These are phyloP conservation scores for Jacana jacana DNA, from an alignment of 2,113 vertebrate species.

Conservation along the genomic window DNA sequence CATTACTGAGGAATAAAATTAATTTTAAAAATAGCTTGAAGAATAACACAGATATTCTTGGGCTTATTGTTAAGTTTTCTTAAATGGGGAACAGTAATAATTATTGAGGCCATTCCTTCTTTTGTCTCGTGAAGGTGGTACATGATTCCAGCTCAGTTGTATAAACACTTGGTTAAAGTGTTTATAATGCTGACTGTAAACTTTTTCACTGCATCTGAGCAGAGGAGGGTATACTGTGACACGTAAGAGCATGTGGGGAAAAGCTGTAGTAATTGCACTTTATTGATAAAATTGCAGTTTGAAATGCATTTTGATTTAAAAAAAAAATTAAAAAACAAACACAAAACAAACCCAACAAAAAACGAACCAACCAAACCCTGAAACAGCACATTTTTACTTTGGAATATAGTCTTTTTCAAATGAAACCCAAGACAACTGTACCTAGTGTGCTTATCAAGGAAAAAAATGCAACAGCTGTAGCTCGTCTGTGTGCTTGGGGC, in stretches of 20 bases:
- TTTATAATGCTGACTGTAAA: neutral
- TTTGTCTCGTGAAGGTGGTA: neutral
- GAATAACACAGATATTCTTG: neutral
- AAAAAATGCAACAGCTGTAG: neutral
- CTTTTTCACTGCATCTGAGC: neutral
- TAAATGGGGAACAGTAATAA: neutral
- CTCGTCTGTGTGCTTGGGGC: constrained; percentile 33
- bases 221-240: neutral
- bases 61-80: neutral
- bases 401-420: neutral
- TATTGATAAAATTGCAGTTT: neutral
- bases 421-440: neutral
- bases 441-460: neutral
- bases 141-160: neutral
- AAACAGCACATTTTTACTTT: neutral
- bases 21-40: neutral
- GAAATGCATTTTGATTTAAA: neutral
- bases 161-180: neutral
- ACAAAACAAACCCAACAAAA: too few species aligned
- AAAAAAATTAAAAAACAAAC: too few species aligned
- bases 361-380: neutral
- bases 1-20: neutral
- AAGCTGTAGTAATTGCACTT: neutral
- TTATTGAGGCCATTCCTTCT: neutral
- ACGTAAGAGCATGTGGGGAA: neutral